Conservation (phyloP, 2,113 vertebrate species). For the Lamprologus sp. region DNA sequence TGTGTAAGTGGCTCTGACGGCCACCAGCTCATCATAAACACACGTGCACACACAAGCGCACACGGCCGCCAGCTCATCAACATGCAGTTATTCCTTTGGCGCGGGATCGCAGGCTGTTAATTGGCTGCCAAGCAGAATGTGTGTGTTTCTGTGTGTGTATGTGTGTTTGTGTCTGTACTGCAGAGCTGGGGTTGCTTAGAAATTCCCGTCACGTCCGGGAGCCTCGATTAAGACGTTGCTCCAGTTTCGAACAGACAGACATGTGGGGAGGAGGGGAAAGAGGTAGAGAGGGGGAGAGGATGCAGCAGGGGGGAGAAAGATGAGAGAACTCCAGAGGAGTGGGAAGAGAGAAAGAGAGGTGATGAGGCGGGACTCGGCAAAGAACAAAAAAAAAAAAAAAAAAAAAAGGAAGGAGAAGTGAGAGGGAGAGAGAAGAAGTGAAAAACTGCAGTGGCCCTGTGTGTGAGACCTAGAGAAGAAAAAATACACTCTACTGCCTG, state of each 20-base stretch:
- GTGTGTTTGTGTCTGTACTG: constrained; percentile 39
- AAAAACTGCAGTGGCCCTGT: constrained; percentile 43
- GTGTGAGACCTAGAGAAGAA: constrained; percentile 16
- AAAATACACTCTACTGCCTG: not conserved
- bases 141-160: not conserved
- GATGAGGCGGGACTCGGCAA: constrained; percentile 34
- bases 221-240: constrained; percentile 74
- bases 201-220: constrained; percentile 65
- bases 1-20: constrained; percentile 51
- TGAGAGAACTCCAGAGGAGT: constrained; percentile 33
- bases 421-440: not conserved
- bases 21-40: constrained; percentile 50
- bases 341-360: constrained; percentile 27
- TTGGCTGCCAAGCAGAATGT: constrained; percentile 59
- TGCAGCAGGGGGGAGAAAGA: constrained; percentile 10
- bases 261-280: constrained; percentile 42
- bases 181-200: constrained; percentile 39
- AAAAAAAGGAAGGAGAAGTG: not conserved
- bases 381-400: not conserved
- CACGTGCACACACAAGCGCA: constrained; percentile 9
- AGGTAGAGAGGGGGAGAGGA: constrained; percentile 12
- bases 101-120: constrained; percentile 57
- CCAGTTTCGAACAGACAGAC: constrained; percentile 64
- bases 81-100: constrained; percentile 66
- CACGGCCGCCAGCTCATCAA: constrained; percentile 48